These are phyloP conservation scores for Drosophila pseudotakahashii DNA, from an alignment of 2,888 invertebrate genomes.

Conservation along the genomic window DNA sequence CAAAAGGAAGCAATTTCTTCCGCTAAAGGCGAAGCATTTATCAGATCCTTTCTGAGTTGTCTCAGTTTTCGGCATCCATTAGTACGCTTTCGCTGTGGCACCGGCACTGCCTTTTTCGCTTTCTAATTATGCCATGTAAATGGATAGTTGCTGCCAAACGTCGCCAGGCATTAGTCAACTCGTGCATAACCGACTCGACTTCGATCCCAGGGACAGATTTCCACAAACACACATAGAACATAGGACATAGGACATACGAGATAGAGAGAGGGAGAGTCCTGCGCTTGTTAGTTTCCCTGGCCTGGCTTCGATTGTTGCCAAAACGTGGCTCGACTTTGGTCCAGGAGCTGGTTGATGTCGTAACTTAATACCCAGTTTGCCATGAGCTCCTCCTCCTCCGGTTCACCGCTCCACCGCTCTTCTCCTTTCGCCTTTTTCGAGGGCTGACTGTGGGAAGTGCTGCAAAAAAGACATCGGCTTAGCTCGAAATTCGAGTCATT, in stretches of 20 bases:
- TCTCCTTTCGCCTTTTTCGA: no score
- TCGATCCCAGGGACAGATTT: slow-evolving; percentile 11
- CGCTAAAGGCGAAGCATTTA: slow-evolving; percentile 38
- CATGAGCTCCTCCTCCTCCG: slow-evolving; percentile 19
- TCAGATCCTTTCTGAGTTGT: slow-evolving; percentile 39
- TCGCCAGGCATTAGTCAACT: slow-evolving; percentile 55
- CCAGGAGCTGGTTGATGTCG: slow-evolving; percentile 15
- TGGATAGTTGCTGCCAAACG: slow-evolving; percentile 40
- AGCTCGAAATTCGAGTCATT: slow-evolving; percentile 55
- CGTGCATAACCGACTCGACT: slow-evolving; percentile 62
- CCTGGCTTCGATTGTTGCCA: slow-evolving; percentile 42
- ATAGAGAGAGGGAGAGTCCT: no score
- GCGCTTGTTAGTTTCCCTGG: slow-evolving; percentile 17
- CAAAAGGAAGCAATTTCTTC: slow-evolving; percentile 33
- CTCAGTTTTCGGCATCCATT: slow-evolving; percentile 60
- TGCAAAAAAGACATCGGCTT: slow-evolving; percentile 32
- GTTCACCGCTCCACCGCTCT: no score
- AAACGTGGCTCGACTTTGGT: slow-evolving; percentile 21
- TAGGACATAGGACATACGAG: no score
- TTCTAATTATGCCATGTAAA: slow-evolving; percentile 75
- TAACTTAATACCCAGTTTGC: slow-evolving; percentile 45
- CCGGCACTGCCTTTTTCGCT: slow-evolving; percentile 47
- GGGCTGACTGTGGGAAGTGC: slow-evolving; percentile 1
- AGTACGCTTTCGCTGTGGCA: slow-evolving; percentile 32
- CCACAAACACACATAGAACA: background rate